Evolutionary conservation across 1,140 invertebrate species (phyloP).

Genomic region (Schlechtendalia chinensis): DNA sequence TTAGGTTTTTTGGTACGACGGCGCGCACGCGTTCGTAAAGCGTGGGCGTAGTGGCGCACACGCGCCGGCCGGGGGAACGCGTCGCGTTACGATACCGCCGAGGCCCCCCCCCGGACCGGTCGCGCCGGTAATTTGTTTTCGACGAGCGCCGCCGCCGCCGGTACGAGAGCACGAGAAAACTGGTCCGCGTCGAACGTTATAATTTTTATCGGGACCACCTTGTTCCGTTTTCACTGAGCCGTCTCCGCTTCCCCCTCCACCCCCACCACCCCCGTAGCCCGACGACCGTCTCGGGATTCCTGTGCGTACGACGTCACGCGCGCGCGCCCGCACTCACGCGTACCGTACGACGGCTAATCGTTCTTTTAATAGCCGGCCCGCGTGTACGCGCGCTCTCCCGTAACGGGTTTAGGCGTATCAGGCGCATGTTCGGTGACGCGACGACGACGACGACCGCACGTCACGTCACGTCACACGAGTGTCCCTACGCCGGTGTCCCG

Average conservation of each 20-base stretch:
- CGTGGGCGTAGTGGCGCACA: constrained; percentile 20
- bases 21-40: too few relatives aligned
- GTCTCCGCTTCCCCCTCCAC: not conserved
- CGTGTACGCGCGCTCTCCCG: too few relatives aligned
- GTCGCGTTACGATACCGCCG: not conserved
- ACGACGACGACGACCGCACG: too few relatives aligned
- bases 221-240: constrained; percentile 7
- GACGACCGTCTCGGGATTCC: constrained; percentile 16
- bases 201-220: constrained; percentile 47
- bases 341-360: constrained; percentile 7
- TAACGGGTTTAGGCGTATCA: too few relatives aligned
- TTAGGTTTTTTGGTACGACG: too few relatives aligned
- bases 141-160: too few relatives aligned
- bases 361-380: not conserved
- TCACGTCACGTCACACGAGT: too few relatives aligned
- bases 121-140: constrained; percentile 44
- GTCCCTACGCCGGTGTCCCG: too few relatives aligned
- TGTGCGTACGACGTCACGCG: constrained; percentile 4
- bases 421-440: too few relatives aligned
- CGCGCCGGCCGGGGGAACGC: not conserved
- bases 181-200: constrained; percentile 47
- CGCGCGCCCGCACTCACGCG: not conserved
- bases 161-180: too few relatives aligned
- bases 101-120: constrained; percentile 28
- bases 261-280: too few relatives aligned